Evolutionary conservation across 2,113 vertebrate species (phyloP).

Genomic region (Sinocyclocheilus grahami): DNA sequence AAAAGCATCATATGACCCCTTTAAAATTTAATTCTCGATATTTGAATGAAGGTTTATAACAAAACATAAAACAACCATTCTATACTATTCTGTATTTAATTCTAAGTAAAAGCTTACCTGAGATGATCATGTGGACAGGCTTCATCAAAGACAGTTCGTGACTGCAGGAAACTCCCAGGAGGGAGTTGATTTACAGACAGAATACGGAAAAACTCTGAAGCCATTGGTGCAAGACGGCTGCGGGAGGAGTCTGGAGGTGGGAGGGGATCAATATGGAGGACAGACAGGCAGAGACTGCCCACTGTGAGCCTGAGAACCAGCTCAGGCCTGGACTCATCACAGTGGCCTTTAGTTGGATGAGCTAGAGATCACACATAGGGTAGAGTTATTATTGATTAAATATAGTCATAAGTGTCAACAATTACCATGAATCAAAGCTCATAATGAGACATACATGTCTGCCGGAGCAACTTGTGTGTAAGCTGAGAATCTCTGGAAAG

Average conservation of each 20-base stretch:
- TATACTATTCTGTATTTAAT: background rate
- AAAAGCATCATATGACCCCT: too few species aligned
- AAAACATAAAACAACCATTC: background rate
- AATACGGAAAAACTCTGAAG: conserved; percentile 87
- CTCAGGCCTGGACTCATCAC: conserved; percentile 93
- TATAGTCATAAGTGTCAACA: background rate
- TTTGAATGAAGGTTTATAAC: background rate
- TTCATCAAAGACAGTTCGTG: conserved; percentile 85
- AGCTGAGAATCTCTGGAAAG: conserved; percentile 72
- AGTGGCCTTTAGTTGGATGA: conserved; percentile 85
- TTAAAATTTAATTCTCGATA: background rate
- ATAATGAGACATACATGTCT: conserved; percentile 79
- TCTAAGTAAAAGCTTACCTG: conserved; percentile 73
- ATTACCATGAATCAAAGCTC: background rate
- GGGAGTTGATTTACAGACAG: conserved; percentile 79
- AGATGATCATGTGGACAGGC: conserved; percentile 97
- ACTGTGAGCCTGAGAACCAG: conserved; percentile 86
- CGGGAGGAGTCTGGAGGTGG: conserved; percentile 86
- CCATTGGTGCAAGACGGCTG: conserved; percentile 86
- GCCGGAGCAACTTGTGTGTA: conserved; percentile 78
- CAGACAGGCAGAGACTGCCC: conserved; percentile 84
- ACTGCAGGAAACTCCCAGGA: conserved; percentile 81
- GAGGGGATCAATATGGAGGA: conserved; percentile 96
- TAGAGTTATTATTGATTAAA: background rate
- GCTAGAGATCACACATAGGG: conserved; percentile 75